These are phyloP conservation scores for Macrosoma leucophasiata DNA, from an alignment of 2,888 invertebrate genomes.

Conservation along the genomic window DNA sequence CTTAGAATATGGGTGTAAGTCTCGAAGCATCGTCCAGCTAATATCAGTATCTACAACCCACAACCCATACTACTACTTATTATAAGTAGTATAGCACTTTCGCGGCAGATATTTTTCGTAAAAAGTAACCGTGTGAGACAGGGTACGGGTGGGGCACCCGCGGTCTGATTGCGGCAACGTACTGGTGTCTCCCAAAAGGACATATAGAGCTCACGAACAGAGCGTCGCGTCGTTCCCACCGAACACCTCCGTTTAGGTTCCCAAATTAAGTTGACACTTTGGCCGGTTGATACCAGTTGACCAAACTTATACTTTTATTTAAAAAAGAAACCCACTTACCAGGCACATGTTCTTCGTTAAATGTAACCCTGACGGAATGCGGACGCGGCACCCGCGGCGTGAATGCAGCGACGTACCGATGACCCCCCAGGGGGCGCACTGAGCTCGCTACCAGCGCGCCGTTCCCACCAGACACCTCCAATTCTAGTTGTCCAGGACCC, in stretches of 20 bases:
- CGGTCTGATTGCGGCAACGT: conserved; percentile 95
- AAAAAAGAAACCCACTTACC: conserved; percentile 84
- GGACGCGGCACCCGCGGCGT: conserved; percentile 90
- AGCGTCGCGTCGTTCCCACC: conserved; percentile 82
- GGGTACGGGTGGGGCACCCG: conserved; percentile 89
- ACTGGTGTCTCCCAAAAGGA: conserved; percentile 91
- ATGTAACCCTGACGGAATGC: conserved; percentile 94
- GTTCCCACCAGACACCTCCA: conserved; percentile 85
- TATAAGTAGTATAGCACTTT: no score
- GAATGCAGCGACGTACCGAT: conserved; percentile 93
- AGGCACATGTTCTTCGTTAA: conserved; percentile 93
- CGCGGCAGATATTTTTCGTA: no score
- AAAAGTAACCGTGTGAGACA: no score
- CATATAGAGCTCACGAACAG: conserved; percentile 96
- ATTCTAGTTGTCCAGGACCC: conserved; percentile 97
- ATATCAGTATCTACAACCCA: no score
- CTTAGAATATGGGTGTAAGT: no score
- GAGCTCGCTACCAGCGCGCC: conserved; percentile 96
- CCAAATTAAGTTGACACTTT: no score
- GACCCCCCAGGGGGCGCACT: conserved; percentile 91
- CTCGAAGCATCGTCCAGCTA: no score
- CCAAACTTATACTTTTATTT: no score
- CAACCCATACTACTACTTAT: no score
- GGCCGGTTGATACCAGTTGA: no score
- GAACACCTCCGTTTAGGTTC: conserved; percentile 93